Conservation (phyloP, 2,797 vertebrate genomes). For the Oreonectes daqikongensis region DNA sequence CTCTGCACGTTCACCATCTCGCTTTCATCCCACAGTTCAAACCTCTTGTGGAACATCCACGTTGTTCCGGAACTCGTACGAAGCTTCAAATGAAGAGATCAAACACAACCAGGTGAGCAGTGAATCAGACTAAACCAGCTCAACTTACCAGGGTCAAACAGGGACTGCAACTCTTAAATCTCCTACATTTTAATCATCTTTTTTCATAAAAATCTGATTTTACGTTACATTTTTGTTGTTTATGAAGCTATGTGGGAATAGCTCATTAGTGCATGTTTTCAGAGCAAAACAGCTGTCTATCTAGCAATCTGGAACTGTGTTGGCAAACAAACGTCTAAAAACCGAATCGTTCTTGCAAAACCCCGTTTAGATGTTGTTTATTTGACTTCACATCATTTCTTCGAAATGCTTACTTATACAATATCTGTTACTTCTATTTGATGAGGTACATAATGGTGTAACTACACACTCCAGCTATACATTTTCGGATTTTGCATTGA, state of each 20-base stretch:
- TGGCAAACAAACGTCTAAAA: conserved; percentile 19
- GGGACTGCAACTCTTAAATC: neutral
- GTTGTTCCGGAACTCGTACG: conserved; percentile 95
- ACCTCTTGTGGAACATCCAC: conserved; percentile 92
- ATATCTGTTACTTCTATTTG: conserved; percentile 37
- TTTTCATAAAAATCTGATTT: neutral
- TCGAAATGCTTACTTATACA: conserved; percentile 27
- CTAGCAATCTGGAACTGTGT: conserved; percentile 11
- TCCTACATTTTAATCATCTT: neutral
- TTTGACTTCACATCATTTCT: conserved; percentile 26
- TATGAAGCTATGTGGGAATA: neutral
- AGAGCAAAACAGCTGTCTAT: conserved; percentile 40
- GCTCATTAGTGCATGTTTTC: conserved; percentile 17
- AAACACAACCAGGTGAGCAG: conserved; percentile 92
- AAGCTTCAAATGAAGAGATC: conserved; percentile 90
- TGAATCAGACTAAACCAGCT: neutral
- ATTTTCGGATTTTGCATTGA: conserved; percentile 9
- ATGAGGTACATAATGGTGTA: neutral
- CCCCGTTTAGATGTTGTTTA: conserved; percentile 48
- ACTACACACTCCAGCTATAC: neutral
- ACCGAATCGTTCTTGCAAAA: conserved; percentile 1
- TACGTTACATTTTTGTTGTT: neutral
- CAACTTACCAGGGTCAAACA: conserved; percentile 9
- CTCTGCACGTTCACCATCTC: neutral
- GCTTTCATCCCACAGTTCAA: conserved; percentile 75